These are phyloP conservation scores for Lasioglossum villosulum DNA, from an alignment of 2,888 invertebrate species.

Conservation along the genomic window DNA sequence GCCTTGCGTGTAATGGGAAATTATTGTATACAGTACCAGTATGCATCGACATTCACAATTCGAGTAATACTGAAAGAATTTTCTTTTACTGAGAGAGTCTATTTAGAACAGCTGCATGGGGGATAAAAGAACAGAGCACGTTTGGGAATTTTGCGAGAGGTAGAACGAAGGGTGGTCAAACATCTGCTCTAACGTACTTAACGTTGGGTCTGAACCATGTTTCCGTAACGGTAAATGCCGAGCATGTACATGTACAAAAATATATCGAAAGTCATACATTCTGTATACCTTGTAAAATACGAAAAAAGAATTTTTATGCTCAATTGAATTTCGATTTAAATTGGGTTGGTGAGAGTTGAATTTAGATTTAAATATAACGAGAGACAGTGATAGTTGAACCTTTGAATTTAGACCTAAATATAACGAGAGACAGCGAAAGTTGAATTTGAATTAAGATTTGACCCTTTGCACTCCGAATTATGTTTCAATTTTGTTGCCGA, in stretches of 20 bases:
- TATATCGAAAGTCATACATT: background rate
- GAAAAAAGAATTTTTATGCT: too few species aligned
- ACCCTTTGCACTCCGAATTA: too few species aligned
- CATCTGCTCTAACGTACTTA: background rate
- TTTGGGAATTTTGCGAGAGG: background rate
- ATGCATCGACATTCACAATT: background rate
- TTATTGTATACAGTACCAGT: background rate
- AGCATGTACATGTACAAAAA: background rate
- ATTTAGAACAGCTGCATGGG: background rate
- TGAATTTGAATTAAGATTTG: too few species aligned
- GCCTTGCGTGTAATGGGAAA: background rate
- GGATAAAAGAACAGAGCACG: background rate
- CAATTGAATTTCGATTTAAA: too few species aligned
- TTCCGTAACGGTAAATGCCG: background rate
- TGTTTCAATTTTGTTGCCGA: too few species aligned
- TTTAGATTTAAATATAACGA: too few species aligned
- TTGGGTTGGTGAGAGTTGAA: too few species aligned
- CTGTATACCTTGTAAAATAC: background rate
- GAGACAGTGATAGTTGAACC: too few species aligned
- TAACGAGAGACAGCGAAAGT: too few species aligned
- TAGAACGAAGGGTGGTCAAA: background rate
- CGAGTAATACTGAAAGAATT: background rate
- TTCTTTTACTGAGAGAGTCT: background rate
- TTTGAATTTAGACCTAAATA: too few species aligned
- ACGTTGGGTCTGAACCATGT: background rate